Evolutionary conservation across 2,888 invertebrate genomes (phyloP), one percentile per base, ranked within the genome.

Genomic region (Pherbina coryleti): DNA sequence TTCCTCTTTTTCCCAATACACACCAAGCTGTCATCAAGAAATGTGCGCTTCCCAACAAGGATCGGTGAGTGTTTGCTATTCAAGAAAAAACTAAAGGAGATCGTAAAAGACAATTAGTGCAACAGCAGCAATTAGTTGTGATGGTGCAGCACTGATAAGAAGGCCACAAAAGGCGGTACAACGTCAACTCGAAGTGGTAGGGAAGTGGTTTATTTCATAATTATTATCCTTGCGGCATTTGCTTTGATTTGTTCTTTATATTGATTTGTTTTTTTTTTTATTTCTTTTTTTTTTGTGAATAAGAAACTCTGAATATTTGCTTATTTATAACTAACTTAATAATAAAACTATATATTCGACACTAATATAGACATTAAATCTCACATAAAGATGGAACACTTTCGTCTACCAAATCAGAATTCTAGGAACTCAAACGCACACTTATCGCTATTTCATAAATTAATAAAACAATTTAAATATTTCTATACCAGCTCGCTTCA

Each of bases 1-100:
- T 55, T 55, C 19, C 17, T 62, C 4, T 31, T 28, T n/a, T 62
- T 62, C 28, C 11, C 8, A 31, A 14, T 5, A 14, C 64, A 31
- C 64, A 31, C 34, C 64, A 64, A 37, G 25, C 69, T 69, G 69
- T 69, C 69, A 69, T 51, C 69, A 51, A 51, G 69, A 51, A 69
- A 25, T 51, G 51, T 69, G 22, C 69, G 17, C 51, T 11, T 51
- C 7, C 19, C 22, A 28, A 14, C 28, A 28, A 31, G 28, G 64
- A 31, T 17, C 31, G 62, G 11, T 14, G 28, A 7, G 31, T 3
- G 31, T 31, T 31, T n/a, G 64, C 25, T 9, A 22, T 5, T 9
- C n/a, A n/a, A n/a, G 51, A 51, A 22, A 51, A 69, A 49, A 22
- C 7, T n/a, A 22, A 11, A 25, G 0, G 19, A 34, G 70, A 31